Base-by-base conservation (phyloP, 2,113 vertebrate species). In the western clawed frog (Xenopus tropicalis) region DNA sequence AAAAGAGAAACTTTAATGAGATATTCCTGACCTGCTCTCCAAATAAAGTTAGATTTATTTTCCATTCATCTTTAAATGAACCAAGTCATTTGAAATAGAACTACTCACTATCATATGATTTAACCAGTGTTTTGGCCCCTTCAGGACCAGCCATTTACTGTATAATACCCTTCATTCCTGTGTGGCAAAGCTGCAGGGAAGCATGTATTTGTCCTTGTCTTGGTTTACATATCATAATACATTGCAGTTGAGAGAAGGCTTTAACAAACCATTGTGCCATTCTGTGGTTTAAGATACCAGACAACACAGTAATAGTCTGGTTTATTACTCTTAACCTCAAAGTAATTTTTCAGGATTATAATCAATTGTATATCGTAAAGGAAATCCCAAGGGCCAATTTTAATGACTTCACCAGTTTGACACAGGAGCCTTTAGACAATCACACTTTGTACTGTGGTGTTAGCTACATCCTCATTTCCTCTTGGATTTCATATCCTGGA, bases 391-490 rank as follows among this genome's bases (percentile, higher is more conserved):
- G 56, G 72, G 24, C 43, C 20, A 24, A 16, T 12, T 37, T 62
- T 75, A 69, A 75, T 75, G 29, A 58, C 57, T 69, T 75, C 72
- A 54, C 66, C 72, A 74, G 72, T 74, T 61, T 61, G 54, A 74
- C 72, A 74, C 63, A 61, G 24, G 43, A 20, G n/a, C 24, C 43
- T 25, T 13, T 23, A 24, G 61, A 75, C 72, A 54, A 69, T 42
- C 14, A 68, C 29, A 75, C 57, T 59, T 74, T 74, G 71, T 74
- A 61, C 72, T 69, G 16, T n/a, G 20, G 37, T 48, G 14, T 43
- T 66, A 73, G 58, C 72, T 66, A 68, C 65, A 57, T 61, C 72
- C 58, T 69, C 65, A 69, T 75, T 75, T 75, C 72, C 72, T 69
- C 22, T 25, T 42, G 66, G 66, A 66, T 66, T 23, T 16, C 37